Percentiles rank a stretch among this genome's conserved stretches.
Evolutionary conservation across 2,113 vertebrate species (phyloP).

Genomic region (Myxocyprinus asiaticus): DNA sequence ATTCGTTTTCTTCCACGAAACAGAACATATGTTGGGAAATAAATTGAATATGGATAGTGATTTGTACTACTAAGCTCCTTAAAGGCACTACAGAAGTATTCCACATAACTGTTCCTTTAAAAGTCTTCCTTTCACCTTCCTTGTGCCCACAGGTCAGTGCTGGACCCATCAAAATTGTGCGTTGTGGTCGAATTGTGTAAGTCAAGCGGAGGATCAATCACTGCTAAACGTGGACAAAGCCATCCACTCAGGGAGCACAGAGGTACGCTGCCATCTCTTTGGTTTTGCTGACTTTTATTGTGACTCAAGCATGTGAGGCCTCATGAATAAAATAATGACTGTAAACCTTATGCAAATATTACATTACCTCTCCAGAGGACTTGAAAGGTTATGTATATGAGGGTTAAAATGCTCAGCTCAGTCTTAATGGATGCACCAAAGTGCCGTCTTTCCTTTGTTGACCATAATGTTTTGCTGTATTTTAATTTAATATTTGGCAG

Average conservation of each 20-base stretch:
- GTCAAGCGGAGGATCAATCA: constrained; percentile 85
- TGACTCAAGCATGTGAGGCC: background rate
- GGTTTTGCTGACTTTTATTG: background rate
- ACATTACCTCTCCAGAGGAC: constrained; percentile 46
- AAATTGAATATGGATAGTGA: too few species aligned
- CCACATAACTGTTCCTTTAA: too few species aligned
- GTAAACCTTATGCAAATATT: constrained; percentile 18
- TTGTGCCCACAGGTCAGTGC: constrained; percentile 81
- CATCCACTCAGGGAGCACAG: constrained; percentile 99
- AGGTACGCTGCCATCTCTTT: constrained; percentile 78
- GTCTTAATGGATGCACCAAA: constrained; percentile 2
- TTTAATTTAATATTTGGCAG: background rate
- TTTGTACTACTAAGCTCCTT: too few species aligned
- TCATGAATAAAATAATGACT: constrained; percentile 5
- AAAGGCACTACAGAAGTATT: too few species aligned
- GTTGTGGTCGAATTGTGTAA: constrained; percentile 90
- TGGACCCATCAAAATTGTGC: constrained; percentile 98
- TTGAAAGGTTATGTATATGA: constrained; percentile 57
- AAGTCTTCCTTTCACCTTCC: background rate
- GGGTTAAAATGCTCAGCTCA: constrained; percentile 62
- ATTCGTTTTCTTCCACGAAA: too few species aligned
- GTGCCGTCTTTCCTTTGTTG: background rate
- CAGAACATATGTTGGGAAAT: too few species aligned
- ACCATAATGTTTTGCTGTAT: background rate
- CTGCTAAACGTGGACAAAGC: constrained; percentile 95